Evolutionary conservation across 2,797 vertebrate species (phyloP).

Genomic region (Lates japonicus): DNA sequence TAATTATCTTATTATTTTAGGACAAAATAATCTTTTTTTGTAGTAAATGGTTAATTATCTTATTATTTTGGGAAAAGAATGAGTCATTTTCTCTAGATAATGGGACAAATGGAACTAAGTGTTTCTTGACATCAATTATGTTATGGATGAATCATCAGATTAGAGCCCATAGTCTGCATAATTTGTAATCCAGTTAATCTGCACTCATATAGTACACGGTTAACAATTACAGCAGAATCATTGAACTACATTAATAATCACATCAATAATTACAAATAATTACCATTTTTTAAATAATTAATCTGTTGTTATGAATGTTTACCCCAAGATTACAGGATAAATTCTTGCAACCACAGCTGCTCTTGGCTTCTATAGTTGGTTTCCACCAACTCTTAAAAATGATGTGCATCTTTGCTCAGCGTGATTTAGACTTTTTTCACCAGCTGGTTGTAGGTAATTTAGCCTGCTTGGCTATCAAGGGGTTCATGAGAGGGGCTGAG

Average conservation of each 20-base stretch:
- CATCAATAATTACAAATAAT: too few species aligned
- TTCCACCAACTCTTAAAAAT: not conserved
- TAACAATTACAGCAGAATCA: not conserved
- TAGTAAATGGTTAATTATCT: slow-evolving; percentile 3
- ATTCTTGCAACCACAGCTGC: not conserved
- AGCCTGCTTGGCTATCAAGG: not conserved
- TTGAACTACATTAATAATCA: not conserved
- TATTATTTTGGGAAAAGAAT: slow-evolving; percentile 14
- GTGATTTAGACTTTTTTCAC: not conserved
- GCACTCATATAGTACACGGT: not conserved
- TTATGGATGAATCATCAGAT: not conserved
- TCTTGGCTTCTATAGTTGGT: not conserved
- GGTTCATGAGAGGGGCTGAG: not conserved
- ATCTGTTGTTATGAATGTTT: too few species aligned
- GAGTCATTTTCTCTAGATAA: not conserved
- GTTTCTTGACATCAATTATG: not conserved
- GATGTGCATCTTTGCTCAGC: not conserved
- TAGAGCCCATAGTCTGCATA: not conserved
- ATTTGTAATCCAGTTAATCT: not conserved
- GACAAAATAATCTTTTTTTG: not conserved
- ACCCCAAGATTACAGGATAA: too few species aligned
- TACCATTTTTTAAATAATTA: too few species aligned
- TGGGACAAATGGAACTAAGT: not conserved
- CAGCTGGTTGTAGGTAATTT: not conserved
- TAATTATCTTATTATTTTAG: slow-evolving; percentile 7